Percentiles rank a stretch among this genome's conserved stretches.
Conservation (phyloP, 2,113 vertebrate species). For the Herpetotheres cachinnans region DNA sequence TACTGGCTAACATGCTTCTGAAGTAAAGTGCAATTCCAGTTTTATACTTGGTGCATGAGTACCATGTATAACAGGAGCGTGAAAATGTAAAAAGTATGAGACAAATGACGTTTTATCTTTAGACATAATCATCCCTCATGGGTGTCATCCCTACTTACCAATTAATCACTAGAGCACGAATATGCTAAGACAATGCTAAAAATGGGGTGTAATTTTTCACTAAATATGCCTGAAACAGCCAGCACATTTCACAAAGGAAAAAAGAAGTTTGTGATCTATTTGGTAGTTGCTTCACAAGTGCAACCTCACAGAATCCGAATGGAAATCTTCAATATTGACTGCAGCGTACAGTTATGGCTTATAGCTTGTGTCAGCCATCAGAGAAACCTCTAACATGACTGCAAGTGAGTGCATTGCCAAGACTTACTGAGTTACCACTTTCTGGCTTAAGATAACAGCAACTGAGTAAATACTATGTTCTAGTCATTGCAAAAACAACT, state of each 20-base stretch:
- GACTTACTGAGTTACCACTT: not conserved
- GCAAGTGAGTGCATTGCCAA: not conserved
- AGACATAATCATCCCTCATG: slow-evolving; percentile 23
- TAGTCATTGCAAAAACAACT: not conserved
- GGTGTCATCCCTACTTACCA: not conserved
- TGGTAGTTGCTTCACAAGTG: not conserved
- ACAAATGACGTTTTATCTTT: slow-evolving; percentile 59
- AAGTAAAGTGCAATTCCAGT: not conserved
- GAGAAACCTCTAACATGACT: not conserved
- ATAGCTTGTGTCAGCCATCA: not conserved
- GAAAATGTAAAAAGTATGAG: slow-evolving; percentile 21
- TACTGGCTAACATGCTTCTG: not conserved
- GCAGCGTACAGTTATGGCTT: not conserved
- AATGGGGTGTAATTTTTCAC: slow-evolving; percentile 39
- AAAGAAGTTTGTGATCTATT: not conserved
- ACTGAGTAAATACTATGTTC: not conserved
- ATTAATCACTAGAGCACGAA: slow-evolving; percentile 36
- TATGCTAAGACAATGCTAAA: slow-evolving; percentile 35
- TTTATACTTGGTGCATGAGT: not conserved
- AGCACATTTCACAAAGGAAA: not conserved
- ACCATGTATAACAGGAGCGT: not conserved
- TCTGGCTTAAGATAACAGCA: not conserved
- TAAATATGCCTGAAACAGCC: not conserved
- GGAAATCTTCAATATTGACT: not conserved
- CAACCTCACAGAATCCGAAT: not conserved